Conservation (phyloP, 2,113 vertebrate species). For the Xenopus borealis region DNA sequence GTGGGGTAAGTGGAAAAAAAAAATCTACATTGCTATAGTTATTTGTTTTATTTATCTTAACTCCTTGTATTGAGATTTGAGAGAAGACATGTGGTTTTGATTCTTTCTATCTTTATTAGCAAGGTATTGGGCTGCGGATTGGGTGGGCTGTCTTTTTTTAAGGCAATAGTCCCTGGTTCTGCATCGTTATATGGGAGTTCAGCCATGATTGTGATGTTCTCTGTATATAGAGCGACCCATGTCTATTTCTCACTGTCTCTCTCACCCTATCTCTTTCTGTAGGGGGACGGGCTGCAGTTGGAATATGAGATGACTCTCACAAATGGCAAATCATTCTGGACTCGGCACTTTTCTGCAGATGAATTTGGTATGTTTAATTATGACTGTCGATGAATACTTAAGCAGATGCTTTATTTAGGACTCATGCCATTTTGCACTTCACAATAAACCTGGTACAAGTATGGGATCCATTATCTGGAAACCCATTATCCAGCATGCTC, state of each 20-base stretch:
- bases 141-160: slow-evolving; percentile 1
- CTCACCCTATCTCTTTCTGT: slow-evolving; percentile 12
- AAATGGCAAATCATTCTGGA: slow-evolving; percentile 91
- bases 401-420: background rate
- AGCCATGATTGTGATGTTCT: too few species aligned
- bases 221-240: too few species aligned
- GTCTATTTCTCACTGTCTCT: too few species aligned
- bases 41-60: too few species aligned
- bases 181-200: background rate
- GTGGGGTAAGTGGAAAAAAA: slow-evolving; percentile 73
- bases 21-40: too few species aligned
- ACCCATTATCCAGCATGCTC: too few species aligned
- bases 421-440: background rate
- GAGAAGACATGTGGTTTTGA: background rate
- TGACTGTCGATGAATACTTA: background rate
- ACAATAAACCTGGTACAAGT: too few species aligned
- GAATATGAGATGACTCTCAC: slow-evolving; percentile 91
- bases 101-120: background rate
- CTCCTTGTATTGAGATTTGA: too few species aligned
- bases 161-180: slow-evolving; percentile 51
- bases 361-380: slow-evolving; percentile 76
- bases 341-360: slow-evolving; percentile 86
- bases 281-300: slow-evolving; percentile 84
- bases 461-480: too few species aligned
- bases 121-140: slow-evolving; percentile 1